Percentiles rank a stretch among this genome's conserved stretches.
Conservation (phyloP, 2,797 vertebrate genomes). For the Neostethus bicornis region DNA sequence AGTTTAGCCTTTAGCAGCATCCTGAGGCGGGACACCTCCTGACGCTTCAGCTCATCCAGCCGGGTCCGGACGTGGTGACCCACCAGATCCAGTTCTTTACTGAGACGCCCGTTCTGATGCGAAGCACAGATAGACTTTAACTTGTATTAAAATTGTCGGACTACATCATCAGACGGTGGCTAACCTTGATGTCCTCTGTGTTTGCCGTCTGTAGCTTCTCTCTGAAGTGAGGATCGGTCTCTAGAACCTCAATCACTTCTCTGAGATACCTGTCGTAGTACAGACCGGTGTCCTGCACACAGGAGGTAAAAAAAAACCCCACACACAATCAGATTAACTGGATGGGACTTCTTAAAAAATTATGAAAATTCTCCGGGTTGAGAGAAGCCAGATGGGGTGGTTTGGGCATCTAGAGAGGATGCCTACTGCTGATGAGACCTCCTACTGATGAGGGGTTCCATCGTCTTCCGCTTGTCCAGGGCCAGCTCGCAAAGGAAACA, state of each 20-base stretch:
- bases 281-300: constrained; percentile 86
- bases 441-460: too few relatives aligned
- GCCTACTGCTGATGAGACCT: too few relatives aligned
- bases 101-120: constrained; percentile 86
- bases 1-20: constrained; percentile 93
- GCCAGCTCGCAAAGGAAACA: too few relatives aligned
- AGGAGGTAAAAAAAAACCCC: background rate
- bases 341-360: background rate
- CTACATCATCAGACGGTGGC: background rate
- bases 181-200: constrained; percentile 90
- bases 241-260: constrained; percentile 91
- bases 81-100: constrained; percentile 90
- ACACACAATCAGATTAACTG: background rate
- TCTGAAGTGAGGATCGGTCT: constrained; percentile 91
- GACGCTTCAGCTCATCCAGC: constrained; percentile 90
- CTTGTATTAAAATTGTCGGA: background rate
- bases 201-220: constrained; percentile 91
- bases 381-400: too few relatives aligned
- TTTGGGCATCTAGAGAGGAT: too few relatives aligned
- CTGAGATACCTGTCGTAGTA: constrained; percentile 91
- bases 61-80: constrained; percentile 89
- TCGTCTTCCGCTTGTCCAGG: too few relatives aligned
- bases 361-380: too few relatives aligned
- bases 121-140: background rate
- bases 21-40: constrained; percentile 89